Evolutionary conservation across 92 coral and sea anemone genomes (phyloP), one percentile per base, ranked within the genome.

Genomic region (Hydrozoanthus gracilis): DNA sequence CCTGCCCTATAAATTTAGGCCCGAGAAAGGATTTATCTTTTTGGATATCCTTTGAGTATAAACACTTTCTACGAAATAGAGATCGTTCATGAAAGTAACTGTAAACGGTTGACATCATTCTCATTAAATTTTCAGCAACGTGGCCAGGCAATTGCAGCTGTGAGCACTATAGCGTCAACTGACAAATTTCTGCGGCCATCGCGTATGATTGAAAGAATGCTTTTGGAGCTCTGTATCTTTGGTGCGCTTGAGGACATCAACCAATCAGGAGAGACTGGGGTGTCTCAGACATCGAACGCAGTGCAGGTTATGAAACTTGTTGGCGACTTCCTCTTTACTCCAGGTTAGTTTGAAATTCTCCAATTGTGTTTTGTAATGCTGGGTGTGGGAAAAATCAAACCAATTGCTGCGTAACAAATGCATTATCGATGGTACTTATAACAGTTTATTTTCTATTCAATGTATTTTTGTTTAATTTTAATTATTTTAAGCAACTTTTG

Each of bases 241-340:
- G 95, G 95, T n/a, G 98, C 92, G 15, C 87, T 96, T 27, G 92
- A 91, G 66, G 99, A 96, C 46, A 96, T 96, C 79, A 88, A 89
- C 92, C 92, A 82, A 87, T 95, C 99, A 14, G 98, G 99, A 50
- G 94, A 96, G 88, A 95, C 98, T 39, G 99, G 98, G 52, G 99
- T 87, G 76, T 89, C 95, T 35, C 96, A 96, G 88, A 95, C 99
- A 5, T 77, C 82, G 75, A 92, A 93, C 79, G 96, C 98, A 51
- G 92, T 96, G n/a, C 96, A 95, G 90, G 94, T 95, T 12, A 96
- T 95, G 92, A 91, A 96, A 76, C 90, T 96, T 2, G 93, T 96
- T 45, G 96, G 95, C 60, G 99, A 96, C 84, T 96, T 96, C 89
- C 87, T 96, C 13, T 96, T 96, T 78, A 93, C 99, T 0, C 90